These are phyloP conservation scores for Microtus richardsoni DNA, from an alignment of 2,113 vertebrate species.

Conservation along the genomic window DNA sequence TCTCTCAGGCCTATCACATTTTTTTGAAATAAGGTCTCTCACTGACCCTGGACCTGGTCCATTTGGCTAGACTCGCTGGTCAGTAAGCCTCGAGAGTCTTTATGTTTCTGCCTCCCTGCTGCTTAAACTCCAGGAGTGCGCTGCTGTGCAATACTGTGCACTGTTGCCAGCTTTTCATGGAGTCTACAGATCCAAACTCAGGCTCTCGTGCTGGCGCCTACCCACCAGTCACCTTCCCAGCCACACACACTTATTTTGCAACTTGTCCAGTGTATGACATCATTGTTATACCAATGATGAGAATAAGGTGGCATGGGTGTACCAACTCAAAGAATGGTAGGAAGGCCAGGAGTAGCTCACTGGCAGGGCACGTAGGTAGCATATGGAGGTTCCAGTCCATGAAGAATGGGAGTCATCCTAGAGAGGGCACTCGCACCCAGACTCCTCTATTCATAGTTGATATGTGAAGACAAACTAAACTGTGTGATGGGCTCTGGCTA, in stretches of 20 bases:
- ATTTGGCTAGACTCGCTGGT: background rate
- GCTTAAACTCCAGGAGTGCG: background rate
- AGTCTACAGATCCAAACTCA: background rate
- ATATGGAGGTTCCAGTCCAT: background rate
- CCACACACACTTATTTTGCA: background rate
- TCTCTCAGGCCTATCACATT: background rate
- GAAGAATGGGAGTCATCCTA: background rate
- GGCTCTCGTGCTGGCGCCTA: background rate
- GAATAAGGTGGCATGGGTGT: background rate
- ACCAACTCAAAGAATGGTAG: background rate
- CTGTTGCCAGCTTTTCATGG: background rate
- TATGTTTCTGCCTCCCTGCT: background rate
- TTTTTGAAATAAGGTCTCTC: background rate
- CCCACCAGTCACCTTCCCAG: background rate
- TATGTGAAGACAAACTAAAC: background rate
- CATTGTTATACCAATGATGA: background rate
- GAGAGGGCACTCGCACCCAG: background rate
- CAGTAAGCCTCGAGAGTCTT: background rate
- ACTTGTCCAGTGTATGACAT: background rate
- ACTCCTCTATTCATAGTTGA: background rate
- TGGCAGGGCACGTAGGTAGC: background rate
- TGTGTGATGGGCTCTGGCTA: background rate
- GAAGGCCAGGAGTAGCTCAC: background rate
- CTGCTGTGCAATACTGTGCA: no score
- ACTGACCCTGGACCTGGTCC: background rate